Evolutionary conservation across 2,888 invertebrate genomes (phyloP), one percentile per base, ranked within the genome.

Genomic region (Phengaris alcon): DNA sequence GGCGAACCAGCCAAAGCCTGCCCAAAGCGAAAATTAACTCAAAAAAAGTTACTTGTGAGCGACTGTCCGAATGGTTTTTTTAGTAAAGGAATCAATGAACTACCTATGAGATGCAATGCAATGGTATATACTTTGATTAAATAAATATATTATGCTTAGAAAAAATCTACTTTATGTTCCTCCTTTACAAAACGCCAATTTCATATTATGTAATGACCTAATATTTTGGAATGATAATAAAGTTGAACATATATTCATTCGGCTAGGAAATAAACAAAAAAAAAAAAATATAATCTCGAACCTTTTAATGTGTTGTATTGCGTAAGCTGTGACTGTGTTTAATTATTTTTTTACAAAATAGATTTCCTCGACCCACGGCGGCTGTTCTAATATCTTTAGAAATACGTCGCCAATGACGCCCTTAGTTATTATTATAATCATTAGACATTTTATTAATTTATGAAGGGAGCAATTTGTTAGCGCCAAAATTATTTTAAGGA

Each of bases 291-390:
- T 22, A 64, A 64, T 64, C 35, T 64, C 10, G 10, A 12, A 22
- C 6, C 22, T 4, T 35, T 64, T 13, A 64, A 64, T 15, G 44
- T 44, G 15, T 64, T 59, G 64, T 64, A 64, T 64, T 35, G 64
- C 35, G 64, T 12, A 64, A 64, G 64, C 64, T 64, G 64, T 64
- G 64, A 35, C 64, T 35, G 35, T 35, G 64, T 64, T 64, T 64
- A 64, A 64, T 64, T 64, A 64, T 35, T 44, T 64, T 59, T 64
- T 44, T 22, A 22, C 64, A 64, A 64, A 64, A 64, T 64, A 64
- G 35, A 64, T 64, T 44, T 64, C 44, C 64, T 64, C 64, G 13
- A 64, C 5, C 12, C 8, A 64, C 64, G 35, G 12, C 6, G 64
- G 12, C 12, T 35, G 6, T 35, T 44, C 35, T 44, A 59, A 64